Evolutionary conservation across 37 sponge, comb jelly and placozoan species (phyloP).

Genomic region (Beroe ovata): DNA sequence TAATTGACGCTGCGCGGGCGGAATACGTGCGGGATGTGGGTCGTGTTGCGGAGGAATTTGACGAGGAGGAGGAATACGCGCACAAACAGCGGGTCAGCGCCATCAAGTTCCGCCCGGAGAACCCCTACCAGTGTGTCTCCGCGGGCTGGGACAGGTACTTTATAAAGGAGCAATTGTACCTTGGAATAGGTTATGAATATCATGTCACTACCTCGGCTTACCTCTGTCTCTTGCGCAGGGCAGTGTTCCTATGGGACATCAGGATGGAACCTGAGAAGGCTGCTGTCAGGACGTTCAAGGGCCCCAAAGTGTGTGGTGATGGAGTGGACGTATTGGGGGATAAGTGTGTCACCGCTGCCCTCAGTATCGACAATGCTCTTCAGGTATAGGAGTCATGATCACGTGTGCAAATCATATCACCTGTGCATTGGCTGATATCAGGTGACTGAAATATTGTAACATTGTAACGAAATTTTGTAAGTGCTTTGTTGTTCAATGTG

Average conservation of each 20-base stretch:
- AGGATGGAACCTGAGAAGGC: constrained; percentile 58
- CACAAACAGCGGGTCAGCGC: constrained; percentile 36
- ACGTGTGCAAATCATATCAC: no score
- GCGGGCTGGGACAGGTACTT: constrained; percentile 56
- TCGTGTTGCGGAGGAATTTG: background rate
- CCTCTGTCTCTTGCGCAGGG: background rate
- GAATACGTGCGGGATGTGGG: constrained; percentile 58
- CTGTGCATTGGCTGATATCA: no score
- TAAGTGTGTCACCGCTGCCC: constrained; percentile 11
- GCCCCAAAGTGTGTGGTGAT: constrained; percentile 55
- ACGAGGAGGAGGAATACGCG: constrained; percentile 26
- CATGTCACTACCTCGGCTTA: no score
- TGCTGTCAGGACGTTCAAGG: constrained; percentile 20
- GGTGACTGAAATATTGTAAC: no score
- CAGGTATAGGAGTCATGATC: constrained; percentile 55
- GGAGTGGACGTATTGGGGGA: constrained; percentile 25
- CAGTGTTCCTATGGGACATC: constrained; percentile 55
- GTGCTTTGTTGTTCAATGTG: no score
- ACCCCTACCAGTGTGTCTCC: constrained; percentile 59
- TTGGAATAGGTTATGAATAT: no score
- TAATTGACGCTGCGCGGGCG: background rate
- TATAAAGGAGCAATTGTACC: background rate
- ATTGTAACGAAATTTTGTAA: no score
- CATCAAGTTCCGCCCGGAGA: constrained; percentile 41
- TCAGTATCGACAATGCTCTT: background rate